These are phyloP conservation scores for Campoplex capitator DNA, from an alignment of 2,888 invertebrate genomes.

Conservation along the genomic window DNA sequence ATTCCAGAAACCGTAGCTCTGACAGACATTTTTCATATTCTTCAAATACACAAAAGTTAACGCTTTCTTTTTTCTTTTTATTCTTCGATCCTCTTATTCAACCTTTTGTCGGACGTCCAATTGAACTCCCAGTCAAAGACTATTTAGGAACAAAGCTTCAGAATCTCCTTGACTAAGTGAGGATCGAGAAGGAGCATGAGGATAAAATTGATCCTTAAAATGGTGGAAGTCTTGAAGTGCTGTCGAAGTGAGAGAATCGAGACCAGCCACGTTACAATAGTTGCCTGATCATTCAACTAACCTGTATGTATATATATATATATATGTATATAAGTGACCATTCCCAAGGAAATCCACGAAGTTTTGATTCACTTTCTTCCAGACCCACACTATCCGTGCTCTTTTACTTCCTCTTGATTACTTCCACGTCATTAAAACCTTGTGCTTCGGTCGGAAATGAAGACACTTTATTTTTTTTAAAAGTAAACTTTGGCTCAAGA, in stretches of 20 bases:
- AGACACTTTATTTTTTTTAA: background rate
- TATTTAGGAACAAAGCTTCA: conserved; percentile 61
- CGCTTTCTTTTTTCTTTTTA: conserved; percentile 16
- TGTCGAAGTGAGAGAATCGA: conserved; percentile 44
- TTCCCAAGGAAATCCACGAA: conserved; percentile 49
- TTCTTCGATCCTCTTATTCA: conserved; percentile 49
- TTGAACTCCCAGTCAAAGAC: conserved; percentile 60
- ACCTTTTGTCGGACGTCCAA: conserved; percentile 54
- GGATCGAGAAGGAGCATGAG: conserved; percentile 58
- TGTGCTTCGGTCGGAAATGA: conserved; percentile 26
- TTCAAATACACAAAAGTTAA: conserved; percentile 17
- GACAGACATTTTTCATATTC: conserved; percentile 13
- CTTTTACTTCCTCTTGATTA: conserved; percentile 15
- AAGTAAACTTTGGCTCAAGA: background rate
- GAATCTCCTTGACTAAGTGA: conserved; percentile 58
- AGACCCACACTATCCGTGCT: conserved; percentile 16
- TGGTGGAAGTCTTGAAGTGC: conserved; percentile 64
- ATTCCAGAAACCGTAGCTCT: conserved; percentile 11
- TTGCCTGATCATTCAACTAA: conserved; percentile 57
- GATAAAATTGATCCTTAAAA: conserved; percentile 61
- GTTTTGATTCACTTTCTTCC: conserved; percentile 46
- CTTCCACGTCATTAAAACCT: conserved; percentile 37
- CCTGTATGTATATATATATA: conserved; percentile 10
- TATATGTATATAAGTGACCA: background rate
- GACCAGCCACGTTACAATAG: conserved; percentile 60